Conservation (phyloP, 2,888 invertebrate species). For the Tinea trinotella region DNA sequence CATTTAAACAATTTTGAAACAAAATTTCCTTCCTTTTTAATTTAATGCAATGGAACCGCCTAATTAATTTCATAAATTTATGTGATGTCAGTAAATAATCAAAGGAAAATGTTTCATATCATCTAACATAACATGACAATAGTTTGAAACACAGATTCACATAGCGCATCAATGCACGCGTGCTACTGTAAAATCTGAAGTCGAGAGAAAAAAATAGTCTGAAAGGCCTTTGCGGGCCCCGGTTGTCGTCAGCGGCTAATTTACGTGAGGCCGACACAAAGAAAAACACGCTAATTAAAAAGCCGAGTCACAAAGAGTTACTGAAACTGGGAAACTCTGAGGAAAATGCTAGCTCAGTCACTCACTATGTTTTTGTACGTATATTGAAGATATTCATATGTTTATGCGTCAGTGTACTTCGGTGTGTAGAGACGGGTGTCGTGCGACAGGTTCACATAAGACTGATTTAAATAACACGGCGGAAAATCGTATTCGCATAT, state of each 20-base stretch:
- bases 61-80: background rate
- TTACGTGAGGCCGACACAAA: constrained; percentile 54
- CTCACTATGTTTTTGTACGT: background rate
- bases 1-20: no score
- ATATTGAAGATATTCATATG: background rate
- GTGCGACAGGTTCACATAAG: no score
- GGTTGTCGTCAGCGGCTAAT: constrained; percentile 48
- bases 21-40: no score
- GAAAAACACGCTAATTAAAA: constrained; percentile 70
- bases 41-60: no score
- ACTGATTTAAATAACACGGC: no score
- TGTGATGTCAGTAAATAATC: background rate
- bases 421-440: background rate
- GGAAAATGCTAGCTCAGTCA: constrained; percentile 11
- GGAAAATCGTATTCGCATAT: no score
- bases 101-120: constrained; percentile 11
- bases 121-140: background rate
- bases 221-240: constrained; percentile 1
- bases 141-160: no score
- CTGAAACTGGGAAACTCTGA: constrained; percentile 33
- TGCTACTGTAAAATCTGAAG: constrained; percentile 3
- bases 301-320: constrained; percentile 64
- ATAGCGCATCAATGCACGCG: constrained; percentile 11
- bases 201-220: constrained; percentile 2
- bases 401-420: no score